These are phyloP conservation scores for Illadopsis cleaveri DNA, from an alignment of 2,113 vertebrate species.

Conservation along the genomic window DNA sequence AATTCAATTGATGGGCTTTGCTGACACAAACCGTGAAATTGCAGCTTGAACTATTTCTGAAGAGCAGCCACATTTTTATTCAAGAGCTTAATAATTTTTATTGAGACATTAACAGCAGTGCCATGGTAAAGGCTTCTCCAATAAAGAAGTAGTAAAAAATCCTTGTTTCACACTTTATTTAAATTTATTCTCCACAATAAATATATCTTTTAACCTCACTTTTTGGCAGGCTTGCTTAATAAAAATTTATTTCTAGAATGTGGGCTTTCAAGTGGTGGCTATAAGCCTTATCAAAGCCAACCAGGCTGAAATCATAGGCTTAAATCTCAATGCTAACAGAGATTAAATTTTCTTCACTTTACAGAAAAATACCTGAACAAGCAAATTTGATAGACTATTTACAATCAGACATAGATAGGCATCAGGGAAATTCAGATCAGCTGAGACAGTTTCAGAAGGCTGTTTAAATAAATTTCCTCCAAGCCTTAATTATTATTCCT, in stretches of 20 bases:
- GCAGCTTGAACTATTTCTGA: conserved; percentile 35
- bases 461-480: neutral
- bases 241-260: neutral
- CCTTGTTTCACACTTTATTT: neutral
- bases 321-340: neutral
- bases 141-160: neutral
- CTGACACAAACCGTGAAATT: conserved; percentile 33
- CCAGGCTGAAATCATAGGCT: neutral
- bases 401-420: neutral
- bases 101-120: neutral
- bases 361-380: neutral
- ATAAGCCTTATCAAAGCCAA: neutral
- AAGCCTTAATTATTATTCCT: neutral
- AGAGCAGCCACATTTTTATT: conserved; percentile 7
- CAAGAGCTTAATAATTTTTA: conserved; percentile 2
- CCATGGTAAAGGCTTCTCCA: neutral
- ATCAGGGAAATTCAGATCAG: neutral
- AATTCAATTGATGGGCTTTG: neutral
- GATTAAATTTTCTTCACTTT: neutral
- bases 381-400: neutral
- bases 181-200: neutral
- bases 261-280: neutral
- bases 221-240: neutral
- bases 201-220: neutral
- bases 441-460: neutral